Conservation (phyloP, 2,113 vertebrate genomes). For the Megaptera novaeangliae region DNA sequence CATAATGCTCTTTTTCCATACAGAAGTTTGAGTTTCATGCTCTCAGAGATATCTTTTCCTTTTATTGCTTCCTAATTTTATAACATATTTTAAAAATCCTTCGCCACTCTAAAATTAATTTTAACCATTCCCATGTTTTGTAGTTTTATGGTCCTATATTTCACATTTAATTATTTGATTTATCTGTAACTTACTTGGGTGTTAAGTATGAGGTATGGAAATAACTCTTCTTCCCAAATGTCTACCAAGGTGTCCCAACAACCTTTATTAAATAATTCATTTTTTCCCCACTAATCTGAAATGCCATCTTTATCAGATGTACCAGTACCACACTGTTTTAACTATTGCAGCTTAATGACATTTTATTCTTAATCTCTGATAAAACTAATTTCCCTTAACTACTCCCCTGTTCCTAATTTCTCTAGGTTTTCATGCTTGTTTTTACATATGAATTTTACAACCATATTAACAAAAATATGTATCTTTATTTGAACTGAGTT, state of each 20-base stretch:
- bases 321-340: not conserved
- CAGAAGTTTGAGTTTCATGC: not conserved
- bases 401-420: not conserved
- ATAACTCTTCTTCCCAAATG: not conserved
- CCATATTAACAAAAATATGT: not conserved
- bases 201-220: not conserved
- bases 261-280: not conserved
- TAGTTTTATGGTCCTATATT: not conserved
- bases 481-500: not conserved
- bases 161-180: not conserved
- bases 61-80: not conserved
- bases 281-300: not conserved
- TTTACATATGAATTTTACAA: not conserved
- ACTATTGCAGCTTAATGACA: not conserved
- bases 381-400: not conserved
- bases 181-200: not conserved
- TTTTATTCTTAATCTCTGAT: not conserved
- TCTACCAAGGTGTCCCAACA: not conserved
- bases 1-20: not conserved
- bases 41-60: not conserved
- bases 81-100: not conserved
- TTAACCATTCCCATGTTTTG: not conserved
- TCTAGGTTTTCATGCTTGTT: not conserved
- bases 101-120: not conserved
- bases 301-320: not conserved